phyloP scores from a whole-genome alignment of 1,140 invertebrate genomes.

The Manduca sexta region DNA sequence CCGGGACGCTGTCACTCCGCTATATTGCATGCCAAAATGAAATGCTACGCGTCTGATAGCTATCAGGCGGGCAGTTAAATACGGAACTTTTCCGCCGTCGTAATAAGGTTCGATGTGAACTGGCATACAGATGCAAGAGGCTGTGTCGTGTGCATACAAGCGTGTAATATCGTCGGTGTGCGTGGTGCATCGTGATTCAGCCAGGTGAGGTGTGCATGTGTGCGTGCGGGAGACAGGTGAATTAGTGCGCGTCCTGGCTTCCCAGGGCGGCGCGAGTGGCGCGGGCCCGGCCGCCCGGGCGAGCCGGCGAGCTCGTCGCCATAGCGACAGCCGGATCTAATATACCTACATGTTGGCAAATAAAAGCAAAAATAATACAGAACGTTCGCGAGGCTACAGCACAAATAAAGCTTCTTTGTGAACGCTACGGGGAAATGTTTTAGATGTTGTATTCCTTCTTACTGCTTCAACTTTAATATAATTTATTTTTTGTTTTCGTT shows the following conservation, averaged over 20 bases:
- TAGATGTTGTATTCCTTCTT: no score
- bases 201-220: slow-evolving; percentile 21
- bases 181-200: slow-evolving; percentile 8
- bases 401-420: slow-evolving; percentile 12
- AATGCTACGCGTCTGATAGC: slow-evolving; percentile 8
- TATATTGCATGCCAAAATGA: slow-evolving; percentile 20
- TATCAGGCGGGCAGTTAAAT: slow-evolving; percentile 2
- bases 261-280: slow-evolving; percentile 29
- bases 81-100: slow-evolving; percentile 22
- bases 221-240: slow-evolving; percentile 52
- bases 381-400: slow-evolving; percentile 11
- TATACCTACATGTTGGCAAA: slow-evolving; percentile 33
- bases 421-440: neutral
- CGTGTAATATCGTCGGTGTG: slow-evolving; percentile 38
- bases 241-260: slow-evolving; percentile 35
- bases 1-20: slow-evolving; percentile 29
- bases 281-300: slow-evolving; percentile 19
- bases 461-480: no score
- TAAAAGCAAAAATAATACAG: slow-evolving; percentile 35
- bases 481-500: neutral
- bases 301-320: slow-evolving; percentile 36
- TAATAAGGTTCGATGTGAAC: slow-evolving; percentile 32
- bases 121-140: slow-evolving; percentile 23
- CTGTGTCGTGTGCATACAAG: slow-evolving; percentile 42
- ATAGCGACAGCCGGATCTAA: slow-evolving; percentile 48